Percentiles rank a stretch among this genome's conserved stretches.
These are phyloP conservation scores for Tribolium madens DNA, from an alignment of 1,140 invertebrate genomes.

Conservation along the genomic window DNA sequence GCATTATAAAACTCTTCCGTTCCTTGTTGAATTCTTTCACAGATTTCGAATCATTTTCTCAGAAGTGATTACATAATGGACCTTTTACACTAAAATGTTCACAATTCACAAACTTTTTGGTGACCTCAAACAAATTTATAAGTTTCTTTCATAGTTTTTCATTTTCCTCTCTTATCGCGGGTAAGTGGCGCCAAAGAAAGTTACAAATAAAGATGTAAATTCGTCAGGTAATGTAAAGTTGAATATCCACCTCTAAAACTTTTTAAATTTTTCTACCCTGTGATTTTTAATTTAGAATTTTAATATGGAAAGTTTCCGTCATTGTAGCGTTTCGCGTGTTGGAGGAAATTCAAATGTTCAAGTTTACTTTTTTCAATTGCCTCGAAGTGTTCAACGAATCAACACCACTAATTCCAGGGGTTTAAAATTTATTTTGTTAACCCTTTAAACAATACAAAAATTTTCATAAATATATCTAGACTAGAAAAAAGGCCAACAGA, in stretches of 20 bases:
- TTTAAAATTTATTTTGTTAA: background rate
- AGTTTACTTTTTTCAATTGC: conserved; percentile 32
- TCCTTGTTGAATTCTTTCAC: conserved; percentile 40
- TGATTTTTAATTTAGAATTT: conserved; percentile 47
- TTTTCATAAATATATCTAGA: too few relatives aligned
- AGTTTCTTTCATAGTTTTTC: conserved; percentile 2
- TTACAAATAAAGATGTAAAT: conserved; percentile 55
- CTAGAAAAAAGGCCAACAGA: too few relatives aligned
- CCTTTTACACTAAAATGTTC: background rate
- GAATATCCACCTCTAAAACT: conserved; percentile 9
- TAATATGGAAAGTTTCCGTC: conserved; percentile 44
- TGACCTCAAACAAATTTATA: background rate
- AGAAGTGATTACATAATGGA: background rate
- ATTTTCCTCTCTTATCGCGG: background rate
- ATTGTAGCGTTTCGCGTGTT: conserved; percentile 42
- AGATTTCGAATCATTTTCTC: background rate
- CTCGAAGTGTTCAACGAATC: conserved; percentile 5
- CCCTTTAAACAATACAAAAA: background rate
- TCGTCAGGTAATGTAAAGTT: conserved; percentile 25
- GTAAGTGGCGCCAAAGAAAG: conserved; percentile 43
- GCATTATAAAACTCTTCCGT: conserved; percentile 51
- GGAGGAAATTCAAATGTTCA: conserved; percentile 22
- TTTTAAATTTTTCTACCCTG: conserved; percentile 42
- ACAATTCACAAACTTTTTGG: background rate
- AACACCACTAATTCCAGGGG: background rate